Conservation (phyloP, 2,113 vertebrate genomes). For the Solea senegalensis region DNA sequence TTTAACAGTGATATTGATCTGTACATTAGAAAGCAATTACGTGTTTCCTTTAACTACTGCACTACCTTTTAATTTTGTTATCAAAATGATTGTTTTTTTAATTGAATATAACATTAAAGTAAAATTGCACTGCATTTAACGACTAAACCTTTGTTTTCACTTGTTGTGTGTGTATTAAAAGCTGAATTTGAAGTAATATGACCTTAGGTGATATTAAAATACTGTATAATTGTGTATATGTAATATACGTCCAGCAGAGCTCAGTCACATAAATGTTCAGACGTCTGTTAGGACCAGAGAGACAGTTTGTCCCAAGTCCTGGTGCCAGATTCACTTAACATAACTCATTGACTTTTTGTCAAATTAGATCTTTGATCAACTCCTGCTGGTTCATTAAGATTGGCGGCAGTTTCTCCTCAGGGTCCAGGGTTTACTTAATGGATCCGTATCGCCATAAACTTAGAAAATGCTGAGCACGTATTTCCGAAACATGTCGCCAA, state of each 20-base stretch:
- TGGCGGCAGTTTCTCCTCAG: constrained; percentile 42
- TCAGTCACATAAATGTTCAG: constrained; percentile 7
- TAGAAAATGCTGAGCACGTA: neutral
- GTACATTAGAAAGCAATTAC: no score
- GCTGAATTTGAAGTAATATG: no score
- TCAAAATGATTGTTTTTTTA: no score
- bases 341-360: constrained; percentile 50
- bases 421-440: constrained; percentile 27
- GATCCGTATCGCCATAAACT: neutral
- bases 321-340: constrained; percentile 36
- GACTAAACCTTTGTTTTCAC: no score
- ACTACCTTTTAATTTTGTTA: no score
- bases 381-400: constrained; percentile 10
- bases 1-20: no score
- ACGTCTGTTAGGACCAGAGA: constrained; percentile 31
- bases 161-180: no score
- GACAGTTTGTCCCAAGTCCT: constrained; percentile 54
- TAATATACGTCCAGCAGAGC: neutral
- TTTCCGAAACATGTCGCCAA: constrained; percentile 40
- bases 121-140: no score
- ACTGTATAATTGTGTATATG: no score
- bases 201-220: no score
- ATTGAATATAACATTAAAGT: no score
- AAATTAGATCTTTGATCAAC: constrained; percentile 65
- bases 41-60: no score